These are phyloP conservation scores for Enteromius thamalakanensis DNA, from an alignment of 2,797 vertebrate species.

Conservation along the genomic window DNA sequence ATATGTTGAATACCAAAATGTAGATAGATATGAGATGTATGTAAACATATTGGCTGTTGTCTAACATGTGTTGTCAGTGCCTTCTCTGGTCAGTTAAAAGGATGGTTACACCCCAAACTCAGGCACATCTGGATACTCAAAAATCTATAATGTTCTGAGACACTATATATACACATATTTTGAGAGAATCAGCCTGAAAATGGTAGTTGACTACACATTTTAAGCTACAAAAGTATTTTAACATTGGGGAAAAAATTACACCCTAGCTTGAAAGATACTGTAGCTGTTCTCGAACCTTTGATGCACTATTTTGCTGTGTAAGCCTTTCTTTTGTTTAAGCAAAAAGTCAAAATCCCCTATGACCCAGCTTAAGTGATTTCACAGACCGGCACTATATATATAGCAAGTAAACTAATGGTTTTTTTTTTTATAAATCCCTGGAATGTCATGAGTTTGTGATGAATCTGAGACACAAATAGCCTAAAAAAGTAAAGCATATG, in stretches of 20 bases:
- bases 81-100: not conserved
- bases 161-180: not conserved
- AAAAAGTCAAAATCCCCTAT: constrained; percentile 42
- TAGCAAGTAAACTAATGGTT: not conserved
- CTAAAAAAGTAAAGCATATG: not conserved
- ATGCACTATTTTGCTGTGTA: not conserved
- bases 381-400: constrained; percentile 42
- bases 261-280: not conserved
- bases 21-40: not conserved
- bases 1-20: not conserved
- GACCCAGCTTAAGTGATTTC: constrained; percentile 24
- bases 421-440: constrained; percentile 1
- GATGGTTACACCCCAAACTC: not conserved
- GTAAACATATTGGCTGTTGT: not conserved
- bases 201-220: not conserved
- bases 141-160: not conserved
- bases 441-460: constrained; percentile 17
- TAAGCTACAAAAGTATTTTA: not conserved
- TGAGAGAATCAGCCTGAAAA: not conserved
- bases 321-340: constrained; percentile 19
- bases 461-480: not conserved
- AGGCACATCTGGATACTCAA: not conserved
- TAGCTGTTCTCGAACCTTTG: not conserved
- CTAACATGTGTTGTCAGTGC: not conserved
- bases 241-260: not conserved